Evolutionary conservation across 2,888 invertebrate genomes (phyloP), one percentile per base, ranked within the genome.

Genomic region (Tineola bisselliella): DNA sequence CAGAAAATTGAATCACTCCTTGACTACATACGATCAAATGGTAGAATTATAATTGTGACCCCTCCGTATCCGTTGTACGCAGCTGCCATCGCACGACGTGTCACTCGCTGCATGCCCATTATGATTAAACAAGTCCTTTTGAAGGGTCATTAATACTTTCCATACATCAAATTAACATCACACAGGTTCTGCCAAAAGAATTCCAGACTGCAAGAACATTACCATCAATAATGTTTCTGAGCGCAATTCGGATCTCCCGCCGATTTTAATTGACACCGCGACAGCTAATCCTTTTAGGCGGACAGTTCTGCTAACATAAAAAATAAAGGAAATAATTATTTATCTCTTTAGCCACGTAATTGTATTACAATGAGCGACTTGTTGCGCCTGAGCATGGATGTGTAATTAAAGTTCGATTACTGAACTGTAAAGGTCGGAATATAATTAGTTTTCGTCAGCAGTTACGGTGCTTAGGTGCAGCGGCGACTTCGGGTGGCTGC

Each of bases 1-100:
- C 82, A 76, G 73, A 71, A 76, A 81, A 79, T 78, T 86, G 86
- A 87, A 83, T 86, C 86, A 86, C 75, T 81, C 77, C 73, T 81
- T 80, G 78, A 79, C 75, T 69, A 70, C 70, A 67, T 65, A 74
- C 79, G 77, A 77, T 78, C 80, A 78, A 79, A 79, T 77, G 79
- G 76, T 70, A 74, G 72, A 79, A 75, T 81, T 81, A 80, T 78
- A 54, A 74, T 73, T 75, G 72, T 86, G 86, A 86, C 86, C 86
- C 81, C 58, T 77, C 77, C 74, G 73, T 78, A 81, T 84, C 86
- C 86, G 84, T 70, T 70, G 74, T 65, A 66, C 68, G 78, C 86
- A 84, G 83, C 83, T 84, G 84, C 79, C 19, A 38, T 25, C 59
- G 13, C 12, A 60, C 61, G 63, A 52, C 44, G 63, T 68, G 70